A percentile compares a stretch with the other conserved stretches of the same genome.
Conservation (phyloP, 1,140 invertebrate genomes). For the Drosophila leontia region DNA sequence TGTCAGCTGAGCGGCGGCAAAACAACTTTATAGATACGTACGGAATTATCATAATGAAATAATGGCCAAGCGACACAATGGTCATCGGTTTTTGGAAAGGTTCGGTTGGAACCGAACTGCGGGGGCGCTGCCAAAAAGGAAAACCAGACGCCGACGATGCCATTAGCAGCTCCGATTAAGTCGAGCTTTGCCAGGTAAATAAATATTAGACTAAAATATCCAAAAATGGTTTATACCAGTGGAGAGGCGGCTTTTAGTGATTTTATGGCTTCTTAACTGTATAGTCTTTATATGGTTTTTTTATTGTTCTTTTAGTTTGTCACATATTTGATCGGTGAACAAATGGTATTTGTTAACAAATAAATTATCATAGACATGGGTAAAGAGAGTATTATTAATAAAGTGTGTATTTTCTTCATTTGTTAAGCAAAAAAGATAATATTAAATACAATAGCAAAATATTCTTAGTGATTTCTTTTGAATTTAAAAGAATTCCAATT, state of each 20-base stretch:
- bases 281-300: background rate
- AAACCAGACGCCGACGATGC: background rate
- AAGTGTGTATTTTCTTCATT: background rate
- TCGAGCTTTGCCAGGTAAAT: constrained; percentile 6
- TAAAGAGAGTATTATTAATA: background rate
- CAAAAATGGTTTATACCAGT: background rate
- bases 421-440: background rate
- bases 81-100: constrained; percentile 37
- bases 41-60: constrained; percentile 64
- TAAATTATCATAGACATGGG: background rate
- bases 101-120: constrained; percentile 38
- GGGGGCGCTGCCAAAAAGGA: constrained; percentile 58
- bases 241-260: constrained; percentile 14
- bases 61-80: constrained; percentile 47
- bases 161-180: constrained; percentile 22
- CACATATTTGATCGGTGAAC: background rate
- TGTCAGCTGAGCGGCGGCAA: constrained; percentile 62
- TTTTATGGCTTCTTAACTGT: constrained; percentile 5
- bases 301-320: constrained; percentile 2
- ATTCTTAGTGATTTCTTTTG: fast-evolving
- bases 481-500: background rate
- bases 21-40: constrained; percentile 49
- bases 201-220: constrained; percentile 19
- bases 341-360: constrained; percentile 6
- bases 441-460: background rate